Base-by-base conservation (phyloP, 2,113 vertebrate genomes). In the Aldabrachelys gigantea region DNA sequence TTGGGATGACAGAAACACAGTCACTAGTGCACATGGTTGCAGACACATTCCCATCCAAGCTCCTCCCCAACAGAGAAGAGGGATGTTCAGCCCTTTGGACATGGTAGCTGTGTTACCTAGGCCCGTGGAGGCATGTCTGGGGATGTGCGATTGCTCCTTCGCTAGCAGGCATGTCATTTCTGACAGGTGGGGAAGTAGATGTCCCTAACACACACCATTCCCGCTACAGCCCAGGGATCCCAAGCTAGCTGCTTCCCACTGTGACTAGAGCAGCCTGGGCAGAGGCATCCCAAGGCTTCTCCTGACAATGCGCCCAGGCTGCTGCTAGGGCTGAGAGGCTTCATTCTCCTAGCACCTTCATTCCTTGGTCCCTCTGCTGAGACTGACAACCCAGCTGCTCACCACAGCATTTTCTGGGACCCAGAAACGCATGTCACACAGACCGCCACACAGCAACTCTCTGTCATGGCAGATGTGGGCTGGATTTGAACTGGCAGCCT, bases 91-190 rank as follows among this genome's bases (percentile, higher is more conserved):
- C 57, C 27, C 27, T 65, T 65, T 35, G 92, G 92, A 85, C 56
- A 93, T 16, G 76, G 76, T 10, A 25, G 44, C 4, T 72, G 87
- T 16, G 87, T 31, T 10, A 90, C 94, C 97, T 97, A 69, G 87
- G 56, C 59, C 57, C 12, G 31, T 6, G 8, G 80, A 85, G 27
- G 22, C 25, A 35, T 3, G 54, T 52, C 27, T 80, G 29, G 50
- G 80, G 41, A 82, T 13, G 14, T 5, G 65, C 31, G 24, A 80
- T 62, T 29, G 72, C 69, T 31, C n/a, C 11, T 7, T 17, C 44
- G 44, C 56, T 35, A 7, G 56, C 57, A 52, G 47, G 25, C n/a
- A 0, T 6, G 38, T 21, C 72, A 13, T 52, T 80, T 25, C 79
- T 41, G 44, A 4, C 12, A 21, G 44, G 25, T 1, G 16, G 25